These are phyloP conservation scores for Pissodes strobi DNA, from an alignment of 1,140 invertebrate species.

Conservation along the genomic window DNA sequence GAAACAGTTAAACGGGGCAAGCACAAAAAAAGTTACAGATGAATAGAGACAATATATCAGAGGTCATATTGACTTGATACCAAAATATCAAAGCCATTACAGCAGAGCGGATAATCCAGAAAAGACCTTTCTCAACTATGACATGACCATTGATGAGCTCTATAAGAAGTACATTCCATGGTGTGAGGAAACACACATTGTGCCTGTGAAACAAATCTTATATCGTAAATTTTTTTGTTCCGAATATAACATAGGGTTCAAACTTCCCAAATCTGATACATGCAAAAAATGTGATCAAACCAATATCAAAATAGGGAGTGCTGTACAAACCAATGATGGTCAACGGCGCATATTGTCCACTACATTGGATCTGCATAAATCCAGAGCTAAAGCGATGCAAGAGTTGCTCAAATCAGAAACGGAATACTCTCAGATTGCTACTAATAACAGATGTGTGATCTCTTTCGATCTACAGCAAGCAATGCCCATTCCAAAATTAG, in stretches of 20 bases:
- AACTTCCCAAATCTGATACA: too few relatives aligned
- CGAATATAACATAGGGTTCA: slow-evolving; percentile 4
- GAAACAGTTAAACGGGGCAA: too few relatives aligned
- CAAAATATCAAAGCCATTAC: too few relatives aligned
- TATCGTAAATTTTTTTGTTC: background rate
- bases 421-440: background rate
- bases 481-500: slow-evolving; percentile 1
- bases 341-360: background rate
- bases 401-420: background rate
- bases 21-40: too few relatives aligned
- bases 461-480: slow-evolving; percentile 27
- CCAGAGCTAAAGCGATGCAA: slow-evolving; percentile 2
- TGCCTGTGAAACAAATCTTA: background rate
- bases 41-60: too few relatives aligned
- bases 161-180: too few relatives aligned
- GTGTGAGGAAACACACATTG: too few relatives aligned
- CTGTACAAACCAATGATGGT: background rate
- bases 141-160: too few relatives aligned
- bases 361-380: background rate
- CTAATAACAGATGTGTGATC: background rate
- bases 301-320: background rate
- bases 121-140: too few relatives aligned
- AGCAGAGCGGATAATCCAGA: too few relatives aligned
- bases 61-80: too few relatives aligned
- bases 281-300: background rate